Conservation (phyloP, 2,113 vertebrate genomes). For the Daboia siamensis region DNA sequence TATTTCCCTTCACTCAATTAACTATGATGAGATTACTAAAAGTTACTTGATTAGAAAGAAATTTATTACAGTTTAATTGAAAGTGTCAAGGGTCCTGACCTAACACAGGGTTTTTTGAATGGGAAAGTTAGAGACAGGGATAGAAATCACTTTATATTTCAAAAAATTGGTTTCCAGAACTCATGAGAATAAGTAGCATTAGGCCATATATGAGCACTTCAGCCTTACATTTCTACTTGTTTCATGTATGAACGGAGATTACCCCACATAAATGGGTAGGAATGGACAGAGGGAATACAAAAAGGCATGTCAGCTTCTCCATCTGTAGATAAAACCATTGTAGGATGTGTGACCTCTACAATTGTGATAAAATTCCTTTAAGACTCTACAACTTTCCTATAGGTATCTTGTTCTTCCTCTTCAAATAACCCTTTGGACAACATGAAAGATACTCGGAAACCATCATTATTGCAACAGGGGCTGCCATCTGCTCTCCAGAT, state of each 20-base stretch:
- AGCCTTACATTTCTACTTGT: neutral
- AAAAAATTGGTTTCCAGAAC: neutral
- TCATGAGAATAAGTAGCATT: neutral
- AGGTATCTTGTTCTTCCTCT: slow-evolving; percentile 30
- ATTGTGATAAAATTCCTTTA: neutral
- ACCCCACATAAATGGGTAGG: neutral
- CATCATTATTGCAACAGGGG: neutral
- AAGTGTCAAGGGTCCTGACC: neutral
- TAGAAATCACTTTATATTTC: neutral
- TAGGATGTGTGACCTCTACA: neutral
- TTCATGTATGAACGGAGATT: neutral
- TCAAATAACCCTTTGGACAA: neutral
- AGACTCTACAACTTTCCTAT: slow-evolving; percentile 38
- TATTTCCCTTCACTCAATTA: neutral
- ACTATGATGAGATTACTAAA: neutral
- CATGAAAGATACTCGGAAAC: slow-evolving; percentile 15
- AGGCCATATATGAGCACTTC: neutral
- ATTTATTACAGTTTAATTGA: neutral
- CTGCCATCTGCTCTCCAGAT: slow-evolving; percentile 35
- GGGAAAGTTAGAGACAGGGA: neutral
- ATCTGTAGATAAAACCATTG: neutral
- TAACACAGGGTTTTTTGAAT: neutral
- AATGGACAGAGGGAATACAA: neutral
- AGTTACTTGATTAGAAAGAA: neutral
- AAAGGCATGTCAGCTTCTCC: neutral